Conservation (phyloP, 2,797 vertebrate genomes). For the Arremon aurantiirostris region DNA sequence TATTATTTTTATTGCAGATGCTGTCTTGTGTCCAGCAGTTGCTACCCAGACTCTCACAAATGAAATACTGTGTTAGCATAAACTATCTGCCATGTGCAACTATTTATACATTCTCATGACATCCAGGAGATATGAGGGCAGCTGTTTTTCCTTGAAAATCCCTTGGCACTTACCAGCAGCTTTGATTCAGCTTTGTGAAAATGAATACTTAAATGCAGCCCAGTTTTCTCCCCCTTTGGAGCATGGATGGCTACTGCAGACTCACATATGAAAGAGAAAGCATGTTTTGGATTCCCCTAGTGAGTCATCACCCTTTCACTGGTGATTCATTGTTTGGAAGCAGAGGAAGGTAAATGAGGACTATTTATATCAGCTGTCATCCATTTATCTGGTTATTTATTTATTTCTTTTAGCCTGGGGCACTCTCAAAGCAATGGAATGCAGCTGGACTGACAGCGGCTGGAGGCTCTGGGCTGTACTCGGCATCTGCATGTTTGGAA, state of each 20-base stretch:
- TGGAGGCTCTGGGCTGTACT: background rate
- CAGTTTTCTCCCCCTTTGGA: slow-evolving; percentile 1
- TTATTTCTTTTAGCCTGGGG: background rate
- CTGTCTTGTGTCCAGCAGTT: background rate
- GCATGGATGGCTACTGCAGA: background rate
- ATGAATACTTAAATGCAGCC: slow-evolving; percentile 22
- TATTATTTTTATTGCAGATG: slow-evolving; percentile 9
- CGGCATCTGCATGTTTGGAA: background rate
- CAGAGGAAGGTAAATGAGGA: background rate
- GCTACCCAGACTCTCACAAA: slow-evolving; percentile 37
- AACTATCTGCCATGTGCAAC: slow-evolving; percentile 35
- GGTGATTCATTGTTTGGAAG: slow-evolving; percentile 9
- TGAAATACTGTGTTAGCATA: slow-evolving; percentile 41
- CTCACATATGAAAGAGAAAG: background rate
- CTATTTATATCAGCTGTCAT: background rate
- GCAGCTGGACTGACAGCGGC: background rate
- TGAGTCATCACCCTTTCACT: background rate
- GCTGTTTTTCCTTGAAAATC: slow-evolving; percentile 52
- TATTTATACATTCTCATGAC: slow-evolving; percentile 27
- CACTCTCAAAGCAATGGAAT: background rate
- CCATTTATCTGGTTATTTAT: background rate
- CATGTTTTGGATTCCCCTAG: background rate
- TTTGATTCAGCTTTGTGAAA: slow-evolving; percentile 39
- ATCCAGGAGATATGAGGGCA: slow-evolving; percentile 10
- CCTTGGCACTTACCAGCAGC: slow-evolving; percentile 19